Percentiles rank a stretch among this genome's conserved stretches.
Evolutionary conservation across 2,113 vertebrate species (phyloP).

Genomic region (Phrynocephalus versicolor): DNA sequence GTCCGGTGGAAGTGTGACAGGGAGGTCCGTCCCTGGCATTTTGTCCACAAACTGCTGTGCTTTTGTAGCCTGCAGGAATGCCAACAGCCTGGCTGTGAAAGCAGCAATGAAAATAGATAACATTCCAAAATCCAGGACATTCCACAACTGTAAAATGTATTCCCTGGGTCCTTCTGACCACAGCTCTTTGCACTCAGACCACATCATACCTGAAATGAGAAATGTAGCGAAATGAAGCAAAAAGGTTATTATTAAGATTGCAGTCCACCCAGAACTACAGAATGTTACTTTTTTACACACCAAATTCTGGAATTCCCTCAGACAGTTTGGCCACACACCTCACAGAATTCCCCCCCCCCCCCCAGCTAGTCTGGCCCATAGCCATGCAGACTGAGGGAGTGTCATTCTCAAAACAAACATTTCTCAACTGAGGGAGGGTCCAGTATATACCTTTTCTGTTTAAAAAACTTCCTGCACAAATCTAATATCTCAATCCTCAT

Average conservation of each 20-base stretch:
- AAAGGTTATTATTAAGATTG: too few relatives aligned
- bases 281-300: too few relatives aligned
- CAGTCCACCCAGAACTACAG: too few relatives aligned
- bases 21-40: conserved; percentile 80
- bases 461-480: too few relatives aligned
- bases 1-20: conserved; percentile 83
- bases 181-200: conserved; percentile 90
- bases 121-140: conserved; percentile 90
- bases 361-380: too few relatives aligned
- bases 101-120: conserved; percentile 89
- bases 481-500: background rate
- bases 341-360: too few relatives aligned
- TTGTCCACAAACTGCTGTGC: conserved; percentile 89
- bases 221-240: background rate
- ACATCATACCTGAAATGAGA: conserved; percentile 86
- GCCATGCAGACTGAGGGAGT: too few relatives aligned
- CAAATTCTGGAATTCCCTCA: too few relatives aligned
- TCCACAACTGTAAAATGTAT: conserved; percentile 88
- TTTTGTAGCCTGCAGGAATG: conserved; percentile 86
- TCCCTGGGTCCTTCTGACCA: conserved; percentile 89
- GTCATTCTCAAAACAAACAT: too few relatives aligned
- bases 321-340: too few relatives aligned
- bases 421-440: too few relatives aligned
- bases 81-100: conserved; percentile 86
- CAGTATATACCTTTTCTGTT: too few relatives aligned